Base-by-base conservation (phyloP, 2,797 vertebrate genomes). In the Epinephelus coioides region DNA sequence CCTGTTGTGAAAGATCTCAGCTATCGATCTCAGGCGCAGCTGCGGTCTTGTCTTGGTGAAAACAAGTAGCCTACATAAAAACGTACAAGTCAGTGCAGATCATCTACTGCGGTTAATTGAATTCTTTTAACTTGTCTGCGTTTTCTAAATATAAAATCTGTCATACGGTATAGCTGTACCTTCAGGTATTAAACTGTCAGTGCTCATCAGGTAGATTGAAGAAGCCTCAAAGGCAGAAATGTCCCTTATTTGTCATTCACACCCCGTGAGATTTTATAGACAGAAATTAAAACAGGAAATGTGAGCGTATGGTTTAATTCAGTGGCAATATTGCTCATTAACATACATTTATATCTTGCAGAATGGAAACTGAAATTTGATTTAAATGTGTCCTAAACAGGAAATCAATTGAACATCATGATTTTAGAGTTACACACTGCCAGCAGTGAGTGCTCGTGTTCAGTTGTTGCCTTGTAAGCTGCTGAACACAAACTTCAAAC, bases 191-290 rank as follows among this genome's bases (percentile, higher is more conserved):
- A 67, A 56, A 65, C 34, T 73, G 73, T 82, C 74, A 62, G 64
- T 54, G 27, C 49, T 73, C 68, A 73, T 82, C 78, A 87, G 68
- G 68, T 82, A 51, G 17, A 83, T 23, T 56, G 65, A 73, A 17
- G 50, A 84, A 73, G 75, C 79, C 83, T 88, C 44, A 72, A 84
- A 89, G 87, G 82, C 81, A 85, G 15, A 87, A 76, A 81, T 55
- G 61, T 79, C 59, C 73, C 65, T 61, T 71, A 66, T 78, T 75
- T 87, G 64, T 72, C 74, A 65, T 71, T 61, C 49, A 53, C 25
- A 54, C 25, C 81, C 25, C 46, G 21, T 51, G 65, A 78, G 69
- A 64, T 55, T 79, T 68, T 34, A 66, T 6, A 60, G 69, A 59
- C 50, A 23, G 67, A 59, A 57, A 81, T 76, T 72, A 76, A 80